These are phyloP conservation scores for Lasioglossum morio DNA, from an alignment of 2,888 invertebrate species.

Conservation along the genomic window DNA sequence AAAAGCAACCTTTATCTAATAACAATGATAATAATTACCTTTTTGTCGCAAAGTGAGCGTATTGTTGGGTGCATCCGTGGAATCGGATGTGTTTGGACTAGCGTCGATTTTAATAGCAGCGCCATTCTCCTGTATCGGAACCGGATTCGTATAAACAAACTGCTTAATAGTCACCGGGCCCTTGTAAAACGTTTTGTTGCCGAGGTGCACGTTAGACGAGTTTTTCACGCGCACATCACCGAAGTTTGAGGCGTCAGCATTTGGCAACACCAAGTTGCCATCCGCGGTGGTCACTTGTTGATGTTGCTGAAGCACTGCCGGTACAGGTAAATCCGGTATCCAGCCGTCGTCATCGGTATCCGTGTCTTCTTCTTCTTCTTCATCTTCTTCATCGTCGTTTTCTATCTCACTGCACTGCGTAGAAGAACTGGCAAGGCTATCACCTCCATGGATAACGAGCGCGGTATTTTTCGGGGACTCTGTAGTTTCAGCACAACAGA, in stretches of 20 bases:
- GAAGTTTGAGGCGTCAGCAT: constrained; percentile 83
- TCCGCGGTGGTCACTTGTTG: constrained; percentile 65
- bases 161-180: constrained; percentile 93
- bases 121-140: constrained; percentile 44
- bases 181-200: constrained; percentile 91
- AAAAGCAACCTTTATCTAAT: background rate
- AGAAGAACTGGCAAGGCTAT: constrained; percentile 58
- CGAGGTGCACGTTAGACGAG: constrained; percentile 91
- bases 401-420: constrained; percentile 75
- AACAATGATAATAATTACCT: constrained; percentile 31
- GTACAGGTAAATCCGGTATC: constrained; percentile 58
- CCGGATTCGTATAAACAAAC: constrained; percentile 86
- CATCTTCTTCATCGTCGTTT: constrained; percentile 52
- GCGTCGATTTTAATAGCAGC: constrained; percentile 14
- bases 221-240: constrained; percentile 89
- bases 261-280: constrained; percentile 71
- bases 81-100: constrained; percentile 35
- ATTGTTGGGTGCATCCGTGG: constrained; percentile 15
- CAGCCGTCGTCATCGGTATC: constrained; percentile 65
- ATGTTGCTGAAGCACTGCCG: constrained; percentile 59
- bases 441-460: constrained; percentile 37
- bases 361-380: constrained; percentile 56
- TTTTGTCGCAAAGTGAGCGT: constrained; percentile 42
- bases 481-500: constrained; percentile 22
- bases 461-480: constrained; percentile 21